Evolutionary conservation across 2,113 vertebrate species (phyloP).

Genomic region (Rallus limicola): DNA sequence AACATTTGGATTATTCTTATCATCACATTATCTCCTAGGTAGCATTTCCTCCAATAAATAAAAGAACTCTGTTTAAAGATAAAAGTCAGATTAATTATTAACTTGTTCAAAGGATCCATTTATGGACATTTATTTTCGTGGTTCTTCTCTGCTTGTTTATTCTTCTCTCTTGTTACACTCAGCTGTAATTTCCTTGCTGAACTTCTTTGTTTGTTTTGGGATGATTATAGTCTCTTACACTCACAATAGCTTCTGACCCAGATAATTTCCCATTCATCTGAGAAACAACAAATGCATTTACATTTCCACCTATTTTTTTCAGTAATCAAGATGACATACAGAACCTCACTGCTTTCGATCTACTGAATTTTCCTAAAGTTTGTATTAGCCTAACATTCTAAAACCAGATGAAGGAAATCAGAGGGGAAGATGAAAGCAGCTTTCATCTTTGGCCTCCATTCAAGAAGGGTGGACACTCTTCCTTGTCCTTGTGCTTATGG

Average conservation of each 20-base stretch:
- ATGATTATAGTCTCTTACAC: not conserved
- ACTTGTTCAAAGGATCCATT: not conserved
- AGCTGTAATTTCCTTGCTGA: not conserved
- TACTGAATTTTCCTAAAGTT: not conserved
- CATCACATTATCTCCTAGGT: slow-evolving; percentile 32
- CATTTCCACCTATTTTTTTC: not conserved
- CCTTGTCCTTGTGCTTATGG: not conserved
- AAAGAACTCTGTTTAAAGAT: not conserved
- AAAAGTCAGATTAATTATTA: slow-evolving; percentile 19
- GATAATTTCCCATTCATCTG: not conserved
- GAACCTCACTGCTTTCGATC: not conserved
- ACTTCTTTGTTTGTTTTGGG: not conserved
- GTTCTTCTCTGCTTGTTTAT: not conserved
- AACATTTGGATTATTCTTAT: slow-evolving; percentile 30
- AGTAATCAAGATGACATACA: not conserved
- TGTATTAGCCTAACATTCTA: not conserved
- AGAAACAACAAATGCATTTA: not conserved
- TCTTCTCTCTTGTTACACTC: not conserved
- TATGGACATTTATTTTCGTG: not conserved
- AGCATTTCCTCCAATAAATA: slow-evolving; percentile 33
- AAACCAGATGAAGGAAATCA: not conserved
- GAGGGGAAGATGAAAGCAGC: not conserved
- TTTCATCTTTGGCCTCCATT: not conserved
- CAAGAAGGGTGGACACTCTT: not conserved
- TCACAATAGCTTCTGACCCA: not conserved